These are phyloP conservation scores for Cyclophora punctaria DNA, from an alignment of 2,888 invertebrate species.

Conservation along the genomic window DNA sequence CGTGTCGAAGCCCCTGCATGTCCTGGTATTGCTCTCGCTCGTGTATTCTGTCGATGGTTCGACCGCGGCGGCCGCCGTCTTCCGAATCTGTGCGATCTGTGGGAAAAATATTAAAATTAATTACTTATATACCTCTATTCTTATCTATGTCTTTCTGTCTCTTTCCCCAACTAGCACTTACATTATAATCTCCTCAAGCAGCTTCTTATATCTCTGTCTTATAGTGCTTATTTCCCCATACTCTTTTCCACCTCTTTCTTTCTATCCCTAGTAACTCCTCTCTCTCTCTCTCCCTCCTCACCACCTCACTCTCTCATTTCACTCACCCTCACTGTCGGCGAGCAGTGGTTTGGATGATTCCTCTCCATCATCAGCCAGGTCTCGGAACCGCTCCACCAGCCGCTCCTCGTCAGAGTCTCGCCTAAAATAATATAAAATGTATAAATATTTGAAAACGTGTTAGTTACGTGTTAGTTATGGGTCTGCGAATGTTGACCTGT, in stretches of 20 bases:
- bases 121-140: too few species aligned
- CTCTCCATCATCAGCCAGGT: slow-evolving; percentile 51
- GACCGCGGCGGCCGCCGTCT: slow-evolving; percentile 43
- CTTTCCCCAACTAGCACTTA: too few species aligned
- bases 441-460: background rate
- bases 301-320: too few species aligned
- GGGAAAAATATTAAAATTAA: slow-evolving; percentile 22
- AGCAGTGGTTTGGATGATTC: slow-evolving; percentile 63
- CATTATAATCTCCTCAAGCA: too few species aligned
- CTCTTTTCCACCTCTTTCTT: too few species aligned
- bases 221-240: too few species aligned
- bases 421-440: slow-evolving; percentile 28
- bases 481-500: slow-evolving; percentile 17
- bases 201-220: too few species aligned
- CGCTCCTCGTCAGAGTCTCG: slow-evolving; percentile 53
- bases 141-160: too few species aligned
- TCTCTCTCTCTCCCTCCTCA: too few species aligned
- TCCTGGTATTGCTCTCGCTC: slow-evolving; percentile 41
- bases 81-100: slow-evolving; percentile 60
- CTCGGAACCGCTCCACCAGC: slow-evolving; percentile 42
- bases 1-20: too few species aligned
- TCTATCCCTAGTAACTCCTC: too few species aligned
- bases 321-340: slow-evolving; percentile 59
- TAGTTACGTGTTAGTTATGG: background rate
- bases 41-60: slow-evolving; percentile 58